These are phyloP conservation scores for Drosophila prosaltans DNA, from an alignment of 1,140 invertebrate species.

Conservation along the genomic window DNA sequence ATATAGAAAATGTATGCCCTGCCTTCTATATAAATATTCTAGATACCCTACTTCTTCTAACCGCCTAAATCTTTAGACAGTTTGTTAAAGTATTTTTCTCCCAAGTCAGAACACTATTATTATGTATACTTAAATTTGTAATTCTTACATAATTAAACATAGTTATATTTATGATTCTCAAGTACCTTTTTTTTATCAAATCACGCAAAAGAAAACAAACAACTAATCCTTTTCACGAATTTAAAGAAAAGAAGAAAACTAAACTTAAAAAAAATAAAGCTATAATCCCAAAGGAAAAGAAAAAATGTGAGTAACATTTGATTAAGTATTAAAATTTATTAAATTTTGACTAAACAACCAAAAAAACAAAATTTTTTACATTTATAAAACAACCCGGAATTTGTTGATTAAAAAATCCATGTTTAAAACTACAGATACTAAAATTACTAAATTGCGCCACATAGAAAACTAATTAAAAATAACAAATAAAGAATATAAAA, in stretches of 20 bases:
- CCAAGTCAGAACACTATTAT: slow-evolving; percentile 39
- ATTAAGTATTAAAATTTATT: slow-evolving; percentile 71
- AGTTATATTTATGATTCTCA: slow-evolving; percentile 55
- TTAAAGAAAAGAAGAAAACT: slow-evolving; percentile 55
- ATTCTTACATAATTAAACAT: slow-evolving; percentile 30
- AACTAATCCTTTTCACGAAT: slow-evolving; percentile 79
- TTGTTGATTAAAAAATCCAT: slow-evolving; percentile 46
- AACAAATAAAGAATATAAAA: slow-evolving; percentile 45
- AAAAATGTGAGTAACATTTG: slow-evolving; percentile 41
- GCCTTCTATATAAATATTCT: slow-evolving; percentile 48
- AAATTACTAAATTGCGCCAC: slow-evolving; percentile 39
- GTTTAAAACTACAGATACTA: slow-evolving; percentile 49
- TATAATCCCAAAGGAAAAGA: slow-evolving; percentile 28
- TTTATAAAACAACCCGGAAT: slow-evolving; percentile 66
- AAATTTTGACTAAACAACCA: slow-evolving; percentile 49
- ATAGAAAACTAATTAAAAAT: slow-evolving; percentile 58
- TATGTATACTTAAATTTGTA: slow-evolving; percentile 41
- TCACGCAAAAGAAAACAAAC: slow-evolving; percentile 16
- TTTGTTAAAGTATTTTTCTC: slow-evolving; percentile 11
- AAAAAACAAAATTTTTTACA: slow-evolving; percentile 72
- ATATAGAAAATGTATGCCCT: slow-evolving; percentile 26
- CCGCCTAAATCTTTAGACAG: neutral
- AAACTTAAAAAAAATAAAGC: slow-evolving; percentile 30
- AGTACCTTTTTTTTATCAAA: slow-evolving; percentile 71
- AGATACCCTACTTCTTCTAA: neutral